Percentiles rank a stretch among this genome's conserved stretches.
Conservation (phyloP, 2,113 vertebrate genomes). For the Dicentrarchus labrax region DNA sequence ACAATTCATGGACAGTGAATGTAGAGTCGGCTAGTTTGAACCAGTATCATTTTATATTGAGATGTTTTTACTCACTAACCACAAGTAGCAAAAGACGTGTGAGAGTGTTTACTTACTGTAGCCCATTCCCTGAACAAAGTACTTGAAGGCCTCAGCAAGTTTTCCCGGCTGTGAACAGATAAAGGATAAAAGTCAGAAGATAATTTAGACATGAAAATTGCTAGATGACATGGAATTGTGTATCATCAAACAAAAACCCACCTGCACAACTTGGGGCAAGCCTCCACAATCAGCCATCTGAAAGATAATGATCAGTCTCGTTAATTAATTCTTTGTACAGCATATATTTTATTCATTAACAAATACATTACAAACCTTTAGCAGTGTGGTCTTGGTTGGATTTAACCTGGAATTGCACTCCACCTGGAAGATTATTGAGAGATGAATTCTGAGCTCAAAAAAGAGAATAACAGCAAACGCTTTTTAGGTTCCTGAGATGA, state of each 20-base stretch:
- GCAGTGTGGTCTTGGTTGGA: constrained; percentile 93
- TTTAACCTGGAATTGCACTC: constrained; percentile 98
- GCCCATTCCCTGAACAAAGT: constrained; percentile 89
- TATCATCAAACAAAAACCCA: constrained; percentile 64
- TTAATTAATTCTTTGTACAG: neutral
- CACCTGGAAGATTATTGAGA: constrained; percentile 85
- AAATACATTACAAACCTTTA: constrained; percentile 86
- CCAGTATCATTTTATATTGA: neutral
- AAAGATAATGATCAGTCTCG: constrained; percentile 29
- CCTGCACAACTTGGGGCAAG: constrained; percentile 97
- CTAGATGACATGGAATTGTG: accelerated
- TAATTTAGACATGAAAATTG: neutral
- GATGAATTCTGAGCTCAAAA: neutral
- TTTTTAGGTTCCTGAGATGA: neutral
- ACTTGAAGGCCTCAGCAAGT: constrained; percentile 88
- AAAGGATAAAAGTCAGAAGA: neutral
- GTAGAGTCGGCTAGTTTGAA: neutral
- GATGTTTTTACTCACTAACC: constrained; percentile 18
- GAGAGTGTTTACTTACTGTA: constrained; percentile 84
- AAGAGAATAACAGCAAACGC: neutral
- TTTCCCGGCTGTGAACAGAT: constrained; percentile 83
- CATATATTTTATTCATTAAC: neutral
- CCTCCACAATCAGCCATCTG: constrained; percentile 99
- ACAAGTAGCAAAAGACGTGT: neutral
- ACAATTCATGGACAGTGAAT: constrained; percentile 7